Base-by-base conservation (phyloP, 2,888 invertebrate species). In the Eristalinus sepulchralis region DNA sequence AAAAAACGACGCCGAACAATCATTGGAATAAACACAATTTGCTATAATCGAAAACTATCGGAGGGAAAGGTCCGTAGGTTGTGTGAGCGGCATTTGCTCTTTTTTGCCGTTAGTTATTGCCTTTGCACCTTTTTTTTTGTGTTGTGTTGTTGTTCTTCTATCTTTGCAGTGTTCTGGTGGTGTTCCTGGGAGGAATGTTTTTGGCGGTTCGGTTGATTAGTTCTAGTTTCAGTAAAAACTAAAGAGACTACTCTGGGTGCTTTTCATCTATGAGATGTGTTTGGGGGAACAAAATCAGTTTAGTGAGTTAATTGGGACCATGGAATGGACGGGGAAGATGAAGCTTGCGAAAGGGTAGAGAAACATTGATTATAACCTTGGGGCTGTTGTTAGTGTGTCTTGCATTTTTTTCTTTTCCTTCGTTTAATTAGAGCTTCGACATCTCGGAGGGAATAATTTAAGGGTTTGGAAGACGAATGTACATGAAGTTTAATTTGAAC, bases 11-110 rank as follows among this genome's bases (percentile, higher is more conserved):
- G 78, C 78, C 75, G 78, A 86, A 86, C 86, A 83, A 86, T 86
- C 86, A 79, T 83, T 83, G 86, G 86, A 86, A 86, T 83, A 83
- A 86, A 86, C 79, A 86, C 83, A 86, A 86, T 86, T 86, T 86
- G 71, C 75, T 83, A 86, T 86, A 86, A 86, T 83, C 86, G 86
- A 86, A 86, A 86, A 78, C 78, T 83, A 86, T 70, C 64, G 62
- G 34, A 57, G 27, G 75, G 68, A 36, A 60, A 47, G 11, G 39
- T 47, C 47, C 8, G 17, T 47, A 47, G 34, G 11, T 24, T 47
- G 62, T 55, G 6, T 27, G 2, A 1, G 60, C 13, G 34, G 39
- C 64, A 33, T 17, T 13, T 67, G 68, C 20, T n/a, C 34, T 63
- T 81, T 77, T 78, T 77, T 81, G 31, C 13, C 59, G 72, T 77